Conservation (phyloP, 2,888 invertebrate genomes). For the Pteria penguin region DNA sequence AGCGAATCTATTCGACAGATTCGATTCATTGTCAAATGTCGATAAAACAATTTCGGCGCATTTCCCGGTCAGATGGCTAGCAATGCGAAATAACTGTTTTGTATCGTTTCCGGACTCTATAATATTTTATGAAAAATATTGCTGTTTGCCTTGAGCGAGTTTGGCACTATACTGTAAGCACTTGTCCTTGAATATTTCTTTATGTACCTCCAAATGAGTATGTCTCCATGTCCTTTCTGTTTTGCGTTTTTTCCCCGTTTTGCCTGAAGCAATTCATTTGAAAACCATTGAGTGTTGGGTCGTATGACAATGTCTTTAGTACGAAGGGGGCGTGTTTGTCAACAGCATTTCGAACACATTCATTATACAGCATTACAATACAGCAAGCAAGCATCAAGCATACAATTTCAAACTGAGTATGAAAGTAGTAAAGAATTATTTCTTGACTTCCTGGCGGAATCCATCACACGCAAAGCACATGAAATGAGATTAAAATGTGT, state of each 20-base stretch:
- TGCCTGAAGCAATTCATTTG: not conserved
- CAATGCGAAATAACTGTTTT: not conserved
- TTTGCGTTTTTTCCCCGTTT: not conserved
- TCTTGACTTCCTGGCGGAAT: no score
- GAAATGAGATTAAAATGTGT: no score
- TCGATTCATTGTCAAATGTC: not conserved
- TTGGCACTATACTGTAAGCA: not conserved
- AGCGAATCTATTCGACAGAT: not conserved
- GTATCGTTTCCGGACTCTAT: not conserved
- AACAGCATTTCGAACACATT: not conserved
- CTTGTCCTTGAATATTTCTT: not conserved
- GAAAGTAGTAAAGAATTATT: no score
- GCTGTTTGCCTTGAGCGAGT: not conserved
- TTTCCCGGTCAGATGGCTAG: not conserved
- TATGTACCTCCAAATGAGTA: not conserved
- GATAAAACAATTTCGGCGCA: not conserved
- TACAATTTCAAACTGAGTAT: no score
- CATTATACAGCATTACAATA: no score
- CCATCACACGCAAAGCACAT: no score
- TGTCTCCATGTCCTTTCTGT: not conserved
- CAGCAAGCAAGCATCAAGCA: no score
- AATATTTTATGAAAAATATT: not conserved
- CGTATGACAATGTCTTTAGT: not conserved
- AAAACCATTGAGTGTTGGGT: not conserved
- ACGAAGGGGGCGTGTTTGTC: not conserved